Percentiles rank a stretch among this genome's conserved stretches.
These are phyloP conservation scores for Chrysocyon brachyurus DNA, from an alignment of 2,797 vertebrate species.

Conservation along the genomic window DNA sequence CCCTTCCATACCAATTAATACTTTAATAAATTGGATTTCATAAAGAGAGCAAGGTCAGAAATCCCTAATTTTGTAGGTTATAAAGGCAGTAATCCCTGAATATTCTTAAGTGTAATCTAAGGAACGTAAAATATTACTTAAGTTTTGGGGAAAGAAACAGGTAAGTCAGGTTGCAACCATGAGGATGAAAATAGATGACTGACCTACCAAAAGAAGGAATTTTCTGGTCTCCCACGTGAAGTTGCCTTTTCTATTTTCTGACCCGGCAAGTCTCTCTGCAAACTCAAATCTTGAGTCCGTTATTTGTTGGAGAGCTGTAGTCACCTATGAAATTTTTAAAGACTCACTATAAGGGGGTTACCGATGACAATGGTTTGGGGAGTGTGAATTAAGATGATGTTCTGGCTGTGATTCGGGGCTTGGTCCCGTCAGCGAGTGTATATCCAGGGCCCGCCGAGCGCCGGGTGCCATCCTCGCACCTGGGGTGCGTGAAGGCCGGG, in stretches of 20 bases:
- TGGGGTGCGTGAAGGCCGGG: no score
- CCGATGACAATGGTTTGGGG: constrained; percentile 50
- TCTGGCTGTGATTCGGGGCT: constrained; percentile 39
- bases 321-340: constrained; percentile 53
- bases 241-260: constrained; percentile 18
- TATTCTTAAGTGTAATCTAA: constrained; percentile 53
- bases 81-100: background rate
- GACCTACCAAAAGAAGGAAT: background rate
- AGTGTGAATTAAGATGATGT: constrained; percentile 36
- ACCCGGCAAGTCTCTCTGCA: constrained; percentile 36
- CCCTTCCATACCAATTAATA: background rate
- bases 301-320: constrained; percentile 25
- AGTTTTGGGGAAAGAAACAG: constrained; percentile 21
- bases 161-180: constrained; percentile 65
- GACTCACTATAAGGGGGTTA: background rate
- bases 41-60: constrained; percentile 36
- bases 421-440: background rate
- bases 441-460: background rate
- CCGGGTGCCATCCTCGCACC: no score
- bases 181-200: constrained; percentile 18
- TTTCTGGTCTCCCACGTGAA: background rate
- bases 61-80: constrained; percentile 33
- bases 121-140: constrained; percentile 36
- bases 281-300: background rate
- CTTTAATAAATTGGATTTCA: constrained; percentile 45